Percentiles rank a stretch among this genome's conserved stretches.
phyloP scores from a whole-genome alignment of 2,888 invertebrate species.

The Zaprionus lineosus region DNA sequence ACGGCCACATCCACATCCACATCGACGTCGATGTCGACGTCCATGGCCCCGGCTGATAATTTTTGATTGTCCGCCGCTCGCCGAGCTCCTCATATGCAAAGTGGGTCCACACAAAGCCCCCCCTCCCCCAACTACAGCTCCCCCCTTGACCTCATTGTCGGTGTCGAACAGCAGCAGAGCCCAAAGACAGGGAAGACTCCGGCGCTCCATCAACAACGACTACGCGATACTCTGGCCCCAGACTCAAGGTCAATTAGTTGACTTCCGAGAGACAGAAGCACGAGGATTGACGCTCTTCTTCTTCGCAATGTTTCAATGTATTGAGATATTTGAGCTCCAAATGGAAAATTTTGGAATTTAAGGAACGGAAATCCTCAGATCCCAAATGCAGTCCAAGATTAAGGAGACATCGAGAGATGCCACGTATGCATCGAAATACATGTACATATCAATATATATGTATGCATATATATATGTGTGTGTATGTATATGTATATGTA shows the following conservation, averaged over 20 bases:
- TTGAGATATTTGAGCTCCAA: no score
- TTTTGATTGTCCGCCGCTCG: slow-evolving; percentile 51
- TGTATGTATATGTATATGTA: neutral
- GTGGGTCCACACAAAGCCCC: slow-evolving; percentile 28
- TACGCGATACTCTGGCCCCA: slow-evolving; percentile 21
- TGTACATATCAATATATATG: no score
- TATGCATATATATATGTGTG: no score
- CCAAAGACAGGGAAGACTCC: slow-evolving; percentile 8
- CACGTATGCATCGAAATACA: no score
- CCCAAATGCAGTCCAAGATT: no score
- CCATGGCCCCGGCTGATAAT: slow-evolving; percentile 56
- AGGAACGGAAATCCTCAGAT: no score
- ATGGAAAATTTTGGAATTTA: no score
- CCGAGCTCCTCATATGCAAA: slow-evolving; percentile 53
- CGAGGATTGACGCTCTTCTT: no score
- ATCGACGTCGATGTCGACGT: slow-evolving; percentile 37
- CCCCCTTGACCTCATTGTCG: slow-evolving; percentile 43
- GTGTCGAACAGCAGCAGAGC: neutral
- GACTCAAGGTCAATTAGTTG: no score
- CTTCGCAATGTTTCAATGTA: no score
- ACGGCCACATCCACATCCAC: slow-evolving; percentile 23
- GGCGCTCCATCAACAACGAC: neutral
- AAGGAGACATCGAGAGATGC: no score
- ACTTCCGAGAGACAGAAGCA: no score
- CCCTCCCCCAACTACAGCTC: slow-evolving; percentile 2